Evolutionary conservation across 2,797 vertebrate genomes (phyloP).

Genomic region (Rhyacichthys aspro): DNA sequence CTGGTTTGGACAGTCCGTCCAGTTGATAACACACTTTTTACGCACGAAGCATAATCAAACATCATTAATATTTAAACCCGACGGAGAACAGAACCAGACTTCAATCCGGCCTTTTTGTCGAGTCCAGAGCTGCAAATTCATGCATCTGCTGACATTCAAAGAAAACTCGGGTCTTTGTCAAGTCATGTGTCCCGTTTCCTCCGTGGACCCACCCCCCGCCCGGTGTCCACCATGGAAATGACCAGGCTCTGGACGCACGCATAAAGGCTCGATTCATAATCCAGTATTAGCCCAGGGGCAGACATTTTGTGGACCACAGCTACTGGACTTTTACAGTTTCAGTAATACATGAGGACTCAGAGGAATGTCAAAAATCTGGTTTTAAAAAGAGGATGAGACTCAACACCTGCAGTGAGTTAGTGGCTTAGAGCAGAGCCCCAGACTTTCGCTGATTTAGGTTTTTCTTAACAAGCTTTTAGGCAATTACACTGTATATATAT

Average conservation of each 20-base stretch:
- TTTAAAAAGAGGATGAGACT: background rate
- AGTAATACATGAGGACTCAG: background rate
- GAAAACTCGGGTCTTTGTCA: slow-evolving; percentile 65
- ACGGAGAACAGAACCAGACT: slow-evolving; percentile 13
- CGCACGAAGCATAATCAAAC: background rate
- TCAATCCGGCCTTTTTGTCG: slow-evolving; percentile 5
- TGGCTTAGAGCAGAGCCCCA: no score
- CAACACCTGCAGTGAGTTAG: background rate
- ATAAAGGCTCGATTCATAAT: slow-evolving; percentile 59
- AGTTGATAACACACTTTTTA: background rate
- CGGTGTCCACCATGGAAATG: slow-evolving; percentile 25
- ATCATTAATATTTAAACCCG: slow-evolving; percentile 45
- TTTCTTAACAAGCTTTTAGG: no score
- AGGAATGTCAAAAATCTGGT: background rate
- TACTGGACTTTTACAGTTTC: slow-evolving; percentile 2
- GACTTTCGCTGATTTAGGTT: no score
- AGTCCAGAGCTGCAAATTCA: slow-evolving; percentile 45
- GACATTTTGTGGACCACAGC: slow-evolving; percentile 33
- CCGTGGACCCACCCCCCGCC: slow-evolving; percentile 6
- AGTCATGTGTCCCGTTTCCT: slow-evolving; percentile 26
- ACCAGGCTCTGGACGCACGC: slow-evolving; percentile 21
- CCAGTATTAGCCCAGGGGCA: background rate
- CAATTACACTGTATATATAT: no score
- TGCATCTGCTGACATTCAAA: slow-evolving; percentile 68
- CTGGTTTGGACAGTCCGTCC: background rate